phyloP scores from a whole-genome alignment of 2,113 vertebrate genomes.

The Xenus cinereus region DNA sequence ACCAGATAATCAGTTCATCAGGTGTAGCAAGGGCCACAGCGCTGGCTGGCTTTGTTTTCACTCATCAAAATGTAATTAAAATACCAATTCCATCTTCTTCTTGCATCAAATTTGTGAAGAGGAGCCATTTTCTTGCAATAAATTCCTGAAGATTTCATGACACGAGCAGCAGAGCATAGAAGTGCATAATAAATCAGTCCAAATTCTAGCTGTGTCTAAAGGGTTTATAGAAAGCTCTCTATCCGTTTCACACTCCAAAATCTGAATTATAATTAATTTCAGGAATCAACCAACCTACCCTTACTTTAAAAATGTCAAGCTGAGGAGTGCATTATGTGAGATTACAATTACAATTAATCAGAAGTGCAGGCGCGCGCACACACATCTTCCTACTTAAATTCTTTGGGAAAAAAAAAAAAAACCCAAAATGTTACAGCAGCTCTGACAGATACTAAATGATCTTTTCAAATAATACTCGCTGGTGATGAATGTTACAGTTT shows the following conservation, averaged over 20 bases:
- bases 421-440: background rate
- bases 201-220: conserved; percentile 58
- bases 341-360: conserved; percentile 59
- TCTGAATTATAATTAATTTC: conserved; percentile 66
- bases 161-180: conserved; percentile 14
- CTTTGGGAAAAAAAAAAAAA: background rate
- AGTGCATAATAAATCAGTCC: conserved; percentile 42
- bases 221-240: conserved; percentile 49
- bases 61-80: conserved; percentile 7
- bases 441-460: conserved; percentile 56
- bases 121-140: background rate
- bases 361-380: background rate
- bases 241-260: conserved; percentile 45
- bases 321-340: conserved; percentile 44
- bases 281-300: conserved; percentile 48
- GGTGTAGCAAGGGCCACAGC: background rate
- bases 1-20: background rate
- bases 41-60: background rate
- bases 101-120: background rate
- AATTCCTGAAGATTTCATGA: conserved; percentile 17
- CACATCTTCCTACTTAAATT: conserved; percentile 20
- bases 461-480: conserved; percentile 19
- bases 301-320: conserved; percentile 37
- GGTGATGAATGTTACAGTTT: conserved; percentile 14
- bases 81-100: background rate